phyloP scores from a whole-genome alignment of 1,140 invertebrate species.

The Drosophila sproati region DNA sequence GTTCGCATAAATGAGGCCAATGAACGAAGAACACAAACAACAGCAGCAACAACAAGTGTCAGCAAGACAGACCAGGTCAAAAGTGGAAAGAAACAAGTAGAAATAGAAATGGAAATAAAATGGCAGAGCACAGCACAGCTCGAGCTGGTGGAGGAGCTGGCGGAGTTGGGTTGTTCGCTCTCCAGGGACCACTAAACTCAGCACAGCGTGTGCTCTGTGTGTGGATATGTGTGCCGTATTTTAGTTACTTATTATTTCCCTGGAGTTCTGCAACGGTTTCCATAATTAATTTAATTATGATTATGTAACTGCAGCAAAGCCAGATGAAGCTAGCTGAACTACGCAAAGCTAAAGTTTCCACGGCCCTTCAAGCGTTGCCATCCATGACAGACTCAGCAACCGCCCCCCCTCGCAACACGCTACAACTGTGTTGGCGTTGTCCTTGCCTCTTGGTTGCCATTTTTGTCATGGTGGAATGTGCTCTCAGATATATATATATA shows the following conservation, averaged over 20 bases:
- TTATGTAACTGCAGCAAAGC: conserved; percentile 25
- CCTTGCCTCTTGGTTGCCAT: too few species aligned
- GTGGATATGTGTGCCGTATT: conserved; percentile 11
- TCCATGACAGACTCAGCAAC: too few species aligned
- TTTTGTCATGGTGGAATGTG: too few species aligned
- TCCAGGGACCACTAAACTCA: conserved; percentile 26
- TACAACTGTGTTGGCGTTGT: too few species aligned
- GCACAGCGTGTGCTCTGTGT: not conserved
- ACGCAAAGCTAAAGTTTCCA: not conserved
- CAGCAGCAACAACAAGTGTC: conserved; percentile 42
- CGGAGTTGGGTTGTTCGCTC: not conserved
- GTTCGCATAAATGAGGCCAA: conserved; percentile 5
- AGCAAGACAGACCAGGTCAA: conserved; percentile 31
- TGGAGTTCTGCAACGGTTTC: conserved; percentile 26
- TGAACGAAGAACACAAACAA: not conserved
- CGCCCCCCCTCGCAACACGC: too few species aligned
- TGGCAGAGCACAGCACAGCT: conserved; percentile 11
- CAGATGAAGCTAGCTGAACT: not conserved
- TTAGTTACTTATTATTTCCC: conserved; percentile 45
- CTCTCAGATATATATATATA: too few species aligned
- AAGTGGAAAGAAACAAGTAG: too few species aligned
- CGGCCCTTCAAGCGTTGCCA: not conserved
- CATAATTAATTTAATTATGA: conserved; percentile 57
- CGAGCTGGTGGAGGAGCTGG: not conserved
- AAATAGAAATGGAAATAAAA: conserved; percentile 57